Evolutionary conservation across 2,113 vertebrate species (phyloP), one percentile per base, ranked within the genome.

Genomic region (Scomber scombrus): DNA sequence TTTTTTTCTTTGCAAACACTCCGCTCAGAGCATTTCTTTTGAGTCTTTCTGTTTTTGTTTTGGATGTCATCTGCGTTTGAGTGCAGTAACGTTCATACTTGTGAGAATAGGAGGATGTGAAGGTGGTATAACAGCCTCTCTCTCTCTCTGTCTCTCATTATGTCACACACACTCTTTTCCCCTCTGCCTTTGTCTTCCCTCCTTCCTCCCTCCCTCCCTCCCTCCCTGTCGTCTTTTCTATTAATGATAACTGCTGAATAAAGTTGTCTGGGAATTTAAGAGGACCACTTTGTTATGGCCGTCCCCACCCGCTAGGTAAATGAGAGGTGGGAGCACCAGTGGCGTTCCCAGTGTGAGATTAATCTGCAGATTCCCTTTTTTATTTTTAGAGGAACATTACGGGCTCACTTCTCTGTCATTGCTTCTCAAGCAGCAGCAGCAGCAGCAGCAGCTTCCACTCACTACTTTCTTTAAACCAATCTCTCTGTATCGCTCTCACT

Each of bases 361-460:
- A 90, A 88, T 88, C 86, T 75, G 43, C 70, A 65, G 61, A 75
- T 67, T 63, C 18, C 18, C 29, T 74, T 45, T 45, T 84, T 86
- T 74, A 80, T 84, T 92, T 90, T 86, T 81, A 73, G 60, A 72
- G 26, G 19, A 80, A 57, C 69, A 58, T 75, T 58, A 70, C 75
- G 76, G 62, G 43, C 58, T 77, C 43, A 19, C 31, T 78, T 61
- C n/a, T 26, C 57, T 71, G 68, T 76, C 75, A 78, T 84, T 68
- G 68, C 49, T 81, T 54, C 52, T 80, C 15, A 54, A 26, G 69
- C 26, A 82, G 11, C n/a, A 77, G 51, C 51, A 26, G 23, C 23
- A 26, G 23, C 31, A 7, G 31, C 68, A 64, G 68, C 58, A 49
- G 40, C 77, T 61, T 77, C 34, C 5, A 47, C 57, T 5, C 19